Conservation (phyloP, 2,888 invertebrate genomes). For the Drosophila austrosaltans region DNA sequence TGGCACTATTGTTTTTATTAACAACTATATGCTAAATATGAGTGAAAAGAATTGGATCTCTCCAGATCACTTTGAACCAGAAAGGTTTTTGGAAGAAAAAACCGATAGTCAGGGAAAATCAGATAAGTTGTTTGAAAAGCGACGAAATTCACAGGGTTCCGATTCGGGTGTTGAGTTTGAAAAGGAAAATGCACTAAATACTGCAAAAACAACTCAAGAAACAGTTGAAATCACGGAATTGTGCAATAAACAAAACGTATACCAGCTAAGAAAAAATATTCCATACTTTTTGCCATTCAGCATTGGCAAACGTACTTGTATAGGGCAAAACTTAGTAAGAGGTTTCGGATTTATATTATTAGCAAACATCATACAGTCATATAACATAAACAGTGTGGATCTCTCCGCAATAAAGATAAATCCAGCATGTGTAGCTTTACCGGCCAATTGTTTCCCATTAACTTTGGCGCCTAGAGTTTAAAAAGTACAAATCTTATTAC, state of each 20-base stretch:
- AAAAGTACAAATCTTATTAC: neutral
- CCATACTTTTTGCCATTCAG: slow-evolving; percentile 93
- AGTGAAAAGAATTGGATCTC: slow-evolving; percentile 89
- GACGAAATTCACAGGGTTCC: slow-evolving; percentile 83
- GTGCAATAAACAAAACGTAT: neutral
- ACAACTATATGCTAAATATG: slow-evolving; percentile 91
- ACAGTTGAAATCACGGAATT: neutral
- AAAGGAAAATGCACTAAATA: slow-evolving; percentile 44
- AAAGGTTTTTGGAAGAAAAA: slow-evolving; percentile 87
- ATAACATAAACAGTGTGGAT: slow-evolving; percentile 86
- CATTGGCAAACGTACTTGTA: slow-evolving; percentile 92
- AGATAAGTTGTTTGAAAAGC: slow-evolving; percentile 20
- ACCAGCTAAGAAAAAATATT: slow-evolving; percentile 84
- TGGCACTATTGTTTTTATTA: slow-evolving; percentile 92
- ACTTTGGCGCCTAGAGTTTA: slow-evolving; percentile 83
- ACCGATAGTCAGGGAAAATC: neutral
- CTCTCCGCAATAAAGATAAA: slow-evolving; percentile 85
- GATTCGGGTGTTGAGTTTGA: slow-evolving; percentile 85
- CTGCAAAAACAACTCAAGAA: neutral
- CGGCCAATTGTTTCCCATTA: slow-evolving; percentile 88
- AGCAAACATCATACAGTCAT: slow-evolving; percentile 89
- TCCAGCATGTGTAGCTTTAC: slow-evolving; percentile 89
- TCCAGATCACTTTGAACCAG: slow-evolving; percentile 89
- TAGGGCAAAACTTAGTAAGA: slow-evolving; percentile 91
- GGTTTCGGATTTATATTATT: slow-evolving; percentile 90